Percentiles rank a stretch among this genome's conserved stretches.
phyloP scores from a whole-genome alignment of 2,888 invertebrate species.

The Oeneis ivallda region DNA sequence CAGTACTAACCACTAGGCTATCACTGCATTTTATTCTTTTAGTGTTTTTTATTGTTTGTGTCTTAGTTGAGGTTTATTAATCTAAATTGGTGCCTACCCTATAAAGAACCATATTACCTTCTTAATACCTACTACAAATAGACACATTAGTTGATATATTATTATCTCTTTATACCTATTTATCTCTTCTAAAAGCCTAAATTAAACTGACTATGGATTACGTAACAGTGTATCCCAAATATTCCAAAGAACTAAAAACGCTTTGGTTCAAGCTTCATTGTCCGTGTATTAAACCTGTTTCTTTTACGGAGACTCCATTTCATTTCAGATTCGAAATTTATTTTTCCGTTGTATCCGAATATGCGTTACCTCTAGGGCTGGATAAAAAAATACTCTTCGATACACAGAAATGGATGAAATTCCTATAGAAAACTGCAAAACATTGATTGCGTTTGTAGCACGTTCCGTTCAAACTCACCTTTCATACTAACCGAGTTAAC shows the following conservation, averaged over 20 bases:
- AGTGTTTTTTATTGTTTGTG: too few species aligned
- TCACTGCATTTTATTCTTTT: too few species aligned
- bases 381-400: constrained; percentile 34
- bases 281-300: not conserved
- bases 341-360: constrained; percentile 17
- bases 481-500: constrained; percentile 34
- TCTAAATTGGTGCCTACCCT: too few species aligned
- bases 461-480: constrained; percentile 34
- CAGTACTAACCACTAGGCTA: too few species aligned
- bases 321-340: constrained; percentile 23
- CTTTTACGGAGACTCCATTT: constrained; percentile 21
- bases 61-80: too few species aligned
- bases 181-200: too few species aligned
- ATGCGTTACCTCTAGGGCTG: constrained; percentile 28
- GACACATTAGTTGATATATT: too few species aligned
- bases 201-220: not conserved
- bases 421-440: constrained; percentile 35
- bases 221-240: not conserved
- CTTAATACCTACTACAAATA: too few species aligned
- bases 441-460: constrained; percentile 39
- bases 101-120: too few species aligned
- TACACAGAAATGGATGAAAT: constrained; percentile 36
- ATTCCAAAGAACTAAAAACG: not conserved
- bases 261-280: constrained; percentile 3
- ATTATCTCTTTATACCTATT: too few species aligned